A percentile compares a stretch with the other conserved stretches of the same genome.
Evolutionary conservation across 2,113 vertebrate species (phyloP).

Genomic region (Propithecus coquereli): DNA sequence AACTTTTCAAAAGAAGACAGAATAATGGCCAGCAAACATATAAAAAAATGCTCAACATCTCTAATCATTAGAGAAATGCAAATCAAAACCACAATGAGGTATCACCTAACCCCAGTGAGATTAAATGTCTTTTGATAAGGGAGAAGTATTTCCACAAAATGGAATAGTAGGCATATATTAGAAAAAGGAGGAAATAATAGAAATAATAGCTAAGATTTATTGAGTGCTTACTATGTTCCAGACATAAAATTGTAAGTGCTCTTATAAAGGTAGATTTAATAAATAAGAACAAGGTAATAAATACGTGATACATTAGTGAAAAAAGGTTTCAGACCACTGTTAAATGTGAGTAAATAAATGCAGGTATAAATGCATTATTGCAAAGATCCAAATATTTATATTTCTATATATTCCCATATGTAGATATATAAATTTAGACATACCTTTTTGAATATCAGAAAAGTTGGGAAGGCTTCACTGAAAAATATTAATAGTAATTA

Average conservation of each 20-base stretch:
- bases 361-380: not conserved
- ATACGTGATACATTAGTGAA: not conserved
- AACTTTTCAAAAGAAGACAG: too few species aligned
- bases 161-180: not conserved
- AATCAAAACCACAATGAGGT: too few species aligned
- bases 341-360: not conserved
- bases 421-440: not conserved
- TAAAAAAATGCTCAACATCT: too few species aligned
- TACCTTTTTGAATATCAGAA: not conserved
- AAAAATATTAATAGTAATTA: not conserved
- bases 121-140: not conserved
- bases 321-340: not conserved
- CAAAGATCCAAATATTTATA: not conserved
- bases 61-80: too few species aligned
- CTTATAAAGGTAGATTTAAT: not conserved
- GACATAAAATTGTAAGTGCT: not conserved
- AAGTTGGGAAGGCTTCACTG: not conserved
- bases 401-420: not conserved
- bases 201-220: not conserved
- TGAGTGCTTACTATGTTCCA: not conserved
- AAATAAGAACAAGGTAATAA: constrained; percentile 1
- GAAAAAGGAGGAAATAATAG: not conserved
- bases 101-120: too few species aligned
- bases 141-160: not conserved
- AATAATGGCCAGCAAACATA: too few species aligned